phyloP scores from a whole-genome alignment of 2,797 vertebrate species.

The Siniperca scherzeri region DNA sequence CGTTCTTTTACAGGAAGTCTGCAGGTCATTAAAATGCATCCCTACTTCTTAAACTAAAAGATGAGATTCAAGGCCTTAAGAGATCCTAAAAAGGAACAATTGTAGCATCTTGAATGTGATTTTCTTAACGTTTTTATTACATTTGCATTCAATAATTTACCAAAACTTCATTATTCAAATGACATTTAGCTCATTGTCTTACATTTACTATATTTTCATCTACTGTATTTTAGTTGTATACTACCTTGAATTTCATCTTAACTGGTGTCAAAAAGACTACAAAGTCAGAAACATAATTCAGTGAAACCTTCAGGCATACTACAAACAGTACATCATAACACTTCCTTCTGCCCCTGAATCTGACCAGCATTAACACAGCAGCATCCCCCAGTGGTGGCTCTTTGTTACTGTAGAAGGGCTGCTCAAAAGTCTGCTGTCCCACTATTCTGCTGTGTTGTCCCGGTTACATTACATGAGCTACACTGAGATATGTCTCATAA shows the following conservation, averaged over 20 bases:
- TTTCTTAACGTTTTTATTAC: background rate
- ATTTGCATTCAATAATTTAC: background rate
- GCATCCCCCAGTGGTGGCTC: slow-evolving; percentile 73
- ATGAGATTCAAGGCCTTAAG: background rate
- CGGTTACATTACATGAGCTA: background rate
- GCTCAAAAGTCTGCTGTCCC: slow-evolving; percentile 15
- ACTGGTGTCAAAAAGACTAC: background rate
- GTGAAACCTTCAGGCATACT: slow-evolving; percentile 6
- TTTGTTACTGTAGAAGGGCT: slow-evolving; percentile 47
- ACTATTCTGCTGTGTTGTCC: slow-evolving; percentile 9
- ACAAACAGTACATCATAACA: background rate
- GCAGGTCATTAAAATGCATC: background rate
- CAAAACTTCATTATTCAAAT: background rate
- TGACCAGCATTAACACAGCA: slow-evolving; percentile 48
- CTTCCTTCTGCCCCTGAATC: slow-evolving; percentile 10
- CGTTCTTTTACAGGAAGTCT: slow-evolving; percentile 2
- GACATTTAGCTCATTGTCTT: background rate
- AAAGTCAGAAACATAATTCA: slow-evolving; percentile 7
- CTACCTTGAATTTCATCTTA: background rate
- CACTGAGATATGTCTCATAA: background rate
- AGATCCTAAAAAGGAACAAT: background rate
- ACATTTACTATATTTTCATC: background rate
- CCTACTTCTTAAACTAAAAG: background rate
- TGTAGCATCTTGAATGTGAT: background rate
- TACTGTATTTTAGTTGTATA: background rate